These are phyloP conservation scores for Apocheima hispidaria DNA, from an alignment of 2,888 invertebrate genomes.

Conservation along the genomic window DNA sequence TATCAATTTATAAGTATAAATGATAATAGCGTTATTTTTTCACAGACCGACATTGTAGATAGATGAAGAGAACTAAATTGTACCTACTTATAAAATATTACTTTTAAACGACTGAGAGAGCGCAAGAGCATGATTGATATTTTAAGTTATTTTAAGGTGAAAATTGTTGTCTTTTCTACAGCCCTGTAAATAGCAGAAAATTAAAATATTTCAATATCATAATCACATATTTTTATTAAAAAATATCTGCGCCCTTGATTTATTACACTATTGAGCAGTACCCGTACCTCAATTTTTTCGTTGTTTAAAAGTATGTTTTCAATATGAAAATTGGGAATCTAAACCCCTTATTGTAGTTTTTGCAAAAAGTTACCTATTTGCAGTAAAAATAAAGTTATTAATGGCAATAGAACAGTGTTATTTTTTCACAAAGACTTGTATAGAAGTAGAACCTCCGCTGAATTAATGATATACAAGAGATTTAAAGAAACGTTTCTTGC, in stretches of 20 bases:
- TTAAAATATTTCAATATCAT: conserved; percentile 71
- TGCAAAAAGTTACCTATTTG: too few species aligned
- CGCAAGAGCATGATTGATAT: conserved; percentile 69
- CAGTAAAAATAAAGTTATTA: too few species aligned
- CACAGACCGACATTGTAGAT: conserved; percentile 69
- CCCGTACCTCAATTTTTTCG: too few species aligned
- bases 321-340: too few species aligned
- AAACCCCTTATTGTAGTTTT: too few species aligned
- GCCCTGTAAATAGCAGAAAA: conserved; percentile 81
- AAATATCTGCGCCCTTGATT: not conserved
- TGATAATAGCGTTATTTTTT: conserved; percentile 75
- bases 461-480: conserved; percentile 21
- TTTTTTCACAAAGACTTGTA: not conserved
- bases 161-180: conserved; percentile 82
- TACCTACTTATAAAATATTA: conserved; percentile 60
- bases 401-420: too few species aligned
- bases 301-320: too few species aligned
- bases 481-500: conserved; percentile 47
- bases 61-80: conserved; percentile 55
- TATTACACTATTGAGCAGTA: too few species aligned
- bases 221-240: conserved; percentile 5
- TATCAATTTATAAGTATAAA: conserved; percentile 65
- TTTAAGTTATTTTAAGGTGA: conserved; percentile 78
- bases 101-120: conserved; percentile 76
- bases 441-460: not conserved